Conservation (phyloP, 2,888 invertebrate genomes). For the Drosophila cracens region DNA sequence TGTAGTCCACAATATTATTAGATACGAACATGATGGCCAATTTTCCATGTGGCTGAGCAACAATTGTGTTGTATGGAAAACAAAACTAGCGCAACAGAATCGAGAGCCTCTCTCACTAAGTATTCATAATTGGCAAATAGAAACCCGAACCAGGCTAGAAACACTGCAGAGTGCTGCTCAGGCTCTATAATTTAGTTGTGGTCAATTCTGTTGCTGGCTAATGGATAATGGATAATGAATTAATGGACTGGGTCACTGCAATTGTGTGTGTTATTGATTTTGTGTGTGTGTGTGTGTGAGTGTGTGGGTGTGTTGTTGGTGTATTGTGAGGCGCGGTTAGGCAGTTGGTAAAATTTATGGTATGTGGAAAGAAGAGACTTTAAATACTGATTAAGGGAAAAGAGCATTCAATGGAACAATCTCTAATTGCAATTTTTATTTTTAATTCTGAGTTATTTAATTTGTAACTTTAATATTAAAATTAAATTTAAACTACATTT, state of each 20-base stretch:
- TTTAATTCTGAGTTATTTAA: neutral
- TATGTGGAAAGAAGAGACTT: neutral
- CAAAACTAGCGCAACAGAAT: slow-evolving; percentile 18
- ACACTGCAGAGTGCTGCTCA: neutral
- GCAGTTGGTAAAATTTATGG: slow-evolving; percentile 42
- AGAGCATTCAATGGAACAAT: neutral
- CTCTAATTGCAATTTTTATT: neutral
- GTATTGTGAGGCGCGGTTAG: slow-evolving; percentile 2
- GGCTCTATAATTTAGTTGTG: slow-evolving; percentile 45
- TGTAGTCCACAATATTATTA: neutral
- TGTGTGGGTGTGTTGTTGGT: neutral
- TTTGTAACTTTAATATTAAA: neutral
- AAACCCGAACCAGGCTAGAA: neutral
- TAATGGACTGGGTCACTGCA: slow-evolving; percentile 38
- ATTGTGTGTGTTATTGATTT: slow-evolving; percentile 44
- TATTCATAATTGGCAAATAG: slow-evolving; percentile 38
- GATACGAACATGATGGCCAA: slow-evolving; percentile 33
- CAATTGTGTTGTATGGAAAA: slow-evolving; percentile 56
- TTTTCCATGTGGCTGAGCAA: slow-evolving; percentile 67
- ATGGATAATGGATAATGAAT: slow-evolving; percentile 19
- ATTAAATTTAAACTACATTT: neutral
- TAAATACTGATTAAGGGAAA: neutral
- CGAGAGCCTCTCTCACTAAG: slow-evolving; percentile 8
- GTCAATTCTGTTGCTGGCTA: slow-evolving; percentile 7
- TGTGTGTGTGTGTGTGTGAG: neutral